A percentile compares a stretch with the other conserved stretches of the same genome.
phyloP scores from a whole-genome alignment of 2,113 vertebrate species.

The Calonectris borealis region DNA sequence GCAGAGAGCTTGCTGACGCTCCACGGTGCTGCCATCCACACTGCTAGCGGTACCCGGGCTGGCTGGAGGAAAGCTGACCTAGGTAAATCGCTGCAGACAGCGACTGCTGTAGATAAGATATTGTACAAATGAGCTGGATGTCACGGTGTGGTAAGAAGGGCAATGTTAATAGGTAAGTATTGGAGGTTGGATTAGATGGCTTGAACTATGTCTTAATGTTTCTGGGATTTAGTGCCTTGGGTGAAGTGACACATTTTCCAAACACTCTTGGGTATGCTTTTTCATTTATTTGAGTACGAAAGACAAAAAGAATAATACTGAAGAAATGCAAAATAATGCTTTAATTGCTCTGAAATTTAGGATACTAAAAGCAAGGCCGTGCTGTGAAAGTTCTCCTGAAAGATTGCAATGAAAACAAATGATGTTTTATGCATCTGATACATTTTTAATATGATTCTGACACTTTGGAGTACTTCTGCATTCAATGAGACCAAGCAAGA shows the following conservation, averaged over 20 bases:
- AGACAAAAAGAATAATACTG: background rate
- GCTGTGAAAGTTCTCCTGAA: constrained; percentile 5
- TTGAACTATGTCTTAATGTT: background rate
- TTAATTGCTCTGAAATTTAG: background rate
- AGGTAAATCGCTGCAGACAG: background rate
- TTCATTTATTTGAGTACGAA: background rate
- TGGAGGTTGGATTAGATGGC: background rate
- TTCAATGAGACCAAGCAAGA: background rate
- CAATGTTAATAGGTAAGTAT: background rate
- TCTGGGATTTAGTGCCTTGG: background rate
- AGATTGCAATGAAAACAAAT: background rate
- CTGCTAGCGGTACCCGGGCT: background rate
- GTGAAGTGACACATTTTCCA: background rate
- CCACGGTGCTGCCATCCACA: background rate
- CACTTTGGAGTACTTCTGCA: background rate
- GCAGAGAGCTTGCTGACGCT: background rate
- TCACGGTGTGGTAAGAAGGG: background rate
- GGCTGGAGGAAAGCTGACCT: background rate
- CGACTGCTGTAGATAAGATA: background rate
- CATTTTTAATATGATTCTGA: constrained; percentile 7
- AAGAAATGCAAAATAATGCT: background rate
- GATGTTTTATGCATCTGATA: background rate
- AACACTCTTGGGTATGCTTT: background rate
- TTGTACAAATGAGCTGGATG: background rate
- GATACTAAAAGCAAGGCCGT: background rate